Base-by-base conservation (phyloP, 1,140 invertebrate genomes). In the Drosophila kurseongensis region DNA sequence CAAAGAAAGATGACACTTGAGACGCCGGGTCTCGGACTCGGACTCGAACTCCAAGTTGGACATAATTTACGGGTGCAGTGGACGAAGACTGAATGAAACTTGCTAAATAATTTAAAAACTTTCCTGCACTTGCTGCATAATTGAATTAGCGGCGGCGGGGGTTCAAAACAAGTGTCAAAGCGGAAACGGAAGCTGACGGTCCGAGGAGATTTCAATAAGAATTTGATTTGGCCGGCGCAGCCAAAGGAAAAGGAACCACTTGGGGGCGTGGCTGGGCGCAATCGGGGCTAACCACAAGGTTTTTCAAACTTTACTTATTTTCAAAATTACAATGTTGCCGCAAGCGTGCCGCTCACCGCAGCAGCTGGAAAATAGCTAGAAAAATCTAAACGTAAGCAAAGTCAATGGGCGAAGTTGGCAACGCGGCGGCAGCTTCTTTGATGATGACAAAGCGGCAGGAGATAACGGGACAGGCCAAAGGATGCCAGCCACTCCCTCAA, bases 251-350 rank as follows among this genome's bases (percentile, higher is more conserved):
- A 52, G 36, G 18, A 56, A 13, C 27, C 16, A 36, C 51, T 51
- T 13, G 45, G 27, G 35, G 32, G 27, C 16, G 41, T 29, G 44
- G 47, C 47, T 13, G 52, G 27, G 42, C 13, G 12, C 56, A 71
- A 58, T 55, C 63, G 65, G 42, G 56, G 41, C 40, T 42, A 45
- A 48, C 84, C 84, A 80, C 84, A 89, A 75, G 84, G 76, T 80
- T 89, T 89, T 89, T 75, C 71, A 91, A 91, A 91, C 90, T 91
- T 91, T 91, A 90, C 90, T 91, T 85, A 91, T 91, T 91, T 91
- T 91, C 85, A 91, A 91, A 91, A 91, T 90, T 91, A 91, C 88
- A 91, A 91, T 91, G 88, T 91, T 85, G 75, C 88, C 88, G 78
- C 80, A 82, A 86, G 86, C 86, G 78, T 72, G 82, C 67, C 81